phyloP scores from a whole-genome alignment of 2,113 vertebrate genomes.

The Amblyornis subalaris region DNA sequence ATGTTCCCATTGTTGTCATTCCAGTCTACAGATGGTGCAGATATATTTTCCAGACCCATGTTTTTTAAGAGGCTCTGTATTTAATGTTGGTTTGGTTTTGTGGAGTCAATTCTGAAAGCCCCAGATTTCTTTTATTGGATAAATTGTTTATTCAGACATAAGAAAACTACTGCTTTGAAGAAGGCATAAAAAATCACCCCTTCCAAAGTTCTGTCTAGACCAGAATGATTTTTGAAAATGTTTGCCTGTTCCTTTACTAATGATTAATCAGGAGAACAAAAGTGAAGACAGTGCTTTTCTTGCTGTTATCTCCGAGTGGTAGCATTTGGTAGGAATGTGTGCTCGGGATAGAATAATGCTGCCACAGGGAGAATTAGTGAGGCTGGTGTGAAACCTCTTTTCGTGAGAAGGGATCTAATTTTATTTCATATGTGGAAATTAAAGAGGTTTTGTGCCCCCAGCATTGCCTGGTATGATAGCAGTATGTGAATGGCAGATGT shows the following conservation, averaged over 20 bases:
- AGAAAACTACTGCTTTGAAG: background rate
- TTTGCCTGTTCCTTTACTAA: background rate
- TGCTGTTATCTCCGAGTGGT: background rate
- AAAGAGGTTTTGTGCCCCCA: background rate
- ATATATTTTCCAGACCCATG: background rate
- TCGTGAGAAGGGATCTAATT: background rate
- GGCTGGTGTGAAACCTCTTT: background rate
- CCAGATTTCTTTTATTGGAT: background rate
- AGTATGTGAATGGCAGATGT: background rate
- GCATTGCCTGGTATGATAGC: background rate
- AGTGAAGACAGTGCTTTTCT: background rate
- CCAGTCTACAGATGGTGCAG: conserved; percentile 43
- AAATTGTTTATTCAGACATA: background rate
- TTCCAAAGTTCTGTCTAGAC: background rate
- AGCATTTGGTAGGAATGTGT: background rate
- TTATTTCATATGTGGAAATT: background rate
- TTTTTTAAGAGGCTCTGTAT: background rate
- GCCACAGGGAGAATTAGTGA: background rate
- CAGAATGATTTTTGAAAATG: background rate
- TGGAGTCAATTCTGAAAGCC: background rate
- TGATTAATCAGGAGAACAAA: background rate
- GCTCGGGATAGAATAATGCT: background rate
- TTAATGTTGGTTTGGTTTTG: background rate
- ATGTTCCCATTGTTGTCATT: conserved; percentile 59
- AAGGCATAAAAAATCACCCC: background rate